phyloP scores from a whole-genome alignment of 1,140 invertebrate species.

The Drosophila azteca region DNA sequence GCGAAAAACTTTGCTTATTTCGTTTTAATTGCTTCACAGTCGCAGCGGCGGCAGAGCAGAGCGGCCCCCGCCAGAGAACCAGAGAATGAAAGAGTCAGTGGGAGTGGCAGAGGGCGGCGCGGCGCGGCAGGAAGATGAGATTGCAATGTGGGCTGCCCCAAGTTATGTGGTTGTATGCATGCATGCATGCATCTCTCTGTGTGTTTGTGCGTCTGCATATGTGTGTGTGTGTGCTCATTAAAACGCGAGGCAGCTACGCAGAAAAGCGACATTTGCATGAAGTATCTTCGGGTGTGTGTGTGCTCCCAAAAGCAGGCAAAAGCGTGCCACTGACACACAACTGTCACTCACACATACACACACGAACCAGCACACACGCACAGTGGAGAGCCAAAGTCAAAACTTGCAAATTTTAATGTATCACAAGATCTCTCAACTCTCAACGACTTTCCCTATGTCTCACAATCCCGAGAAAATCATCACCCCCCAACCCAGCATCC shows the following conservation, averaged over 20 bases:
- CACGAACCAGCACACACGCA: conserved; percentile 7
- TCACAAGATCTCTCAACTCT: conserved; percentile 73
- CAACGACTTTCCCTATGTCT: conserved; percentile 58
- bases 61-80: conserved; percentile 15
- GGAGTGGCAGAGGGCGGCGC: not conserved
- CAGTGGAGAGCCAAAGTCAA: conserved; percentile 58
- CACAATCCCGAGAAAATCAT: conserved; percentile 51
- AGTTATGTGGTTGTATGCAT: conserved; percentile 10
- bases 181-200: conserved; percentile 1
- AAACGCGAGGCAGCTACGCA: conserved; percentile 75
- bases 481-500: not conserved
- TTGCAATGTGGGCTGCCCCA: too few species aligned
- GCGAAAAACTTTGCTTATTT: conserved; percentile 59
- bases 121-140: too few species aligned
- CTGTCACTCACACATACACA: conserved; percentile 56
- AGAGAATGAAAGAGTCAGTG: conserved; percentile 14
- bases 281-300: conserved; percentile 16
- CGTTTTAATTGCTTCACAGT: conserved; percentile 70
- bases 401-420: conserved; percentile 80
- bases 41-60: conserved; percentile 24
- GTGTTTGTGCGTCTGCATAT: conserved; percentile 1
- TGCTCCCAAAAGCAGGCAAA: conserved; percentile 60
- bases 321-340: conserved; percentile 78
- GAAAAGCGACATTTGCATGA: conserved; percentile 76
- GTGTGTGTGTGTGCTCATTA: conserved; percentile 63